phyloP scores from a whole-genome alignment of 2,888 invertebrate species.

The Xanthorhoe spadicearia region DNA sequence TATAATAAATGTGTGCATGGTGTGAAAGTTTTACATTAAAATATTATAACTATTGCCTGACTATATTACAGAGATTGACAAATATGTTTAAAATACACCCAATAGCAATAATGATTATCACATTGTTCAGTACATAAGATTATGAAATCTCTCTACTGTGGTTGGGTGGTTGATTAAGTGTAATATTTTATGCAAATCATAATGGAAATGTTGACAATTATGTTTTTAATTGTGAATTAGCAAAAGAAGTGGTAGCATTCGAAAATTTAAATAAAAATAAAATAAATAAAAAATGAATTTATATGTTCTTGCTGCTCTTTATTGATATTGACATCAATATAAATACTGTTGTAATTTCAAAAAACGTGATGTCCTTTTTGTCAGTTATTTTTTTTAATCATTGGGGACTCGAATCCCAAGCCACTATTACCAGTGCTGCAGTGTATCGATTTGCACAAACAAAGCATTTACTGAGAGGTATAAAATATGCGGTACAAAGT shows the following conservation, averaged over 20 bases:
- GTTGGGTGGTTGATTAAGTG: constrained; percentile 44
- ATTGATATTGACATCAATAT: neutral
- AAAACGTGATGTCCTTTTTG: neutral
- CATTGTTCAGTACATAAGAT: constrained; percentile 2
- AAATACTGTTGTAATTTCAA: neutral
- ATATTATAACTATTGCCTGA: constrained; percentile 46
- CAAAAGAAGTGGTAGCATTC: constrained; percentile 34
- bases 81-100: constrained; percentile 37
- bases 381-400: neutral
- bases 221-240: constrained; percentile 17
- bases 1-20: constrained; percentile 64
- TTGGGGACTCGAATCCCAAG: neutral
- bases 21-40: constrained; percentile 46
- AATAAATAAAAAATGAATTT: too few species aligned
- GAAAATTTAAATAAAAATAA: too few species aligned
- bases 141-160: constrained; percentile 52
- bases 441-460: too few species aligned
- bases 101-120: constrained; percentile 48
- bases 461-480: neutral
- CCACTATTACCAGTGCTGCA: neutral
- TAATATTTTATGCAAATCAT: constrained; percentile 38
- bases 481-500: neutral
- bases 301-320: neutral
- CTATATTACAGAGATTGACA: constrained; percentile 61
- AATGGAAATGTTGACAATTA: constrained; percentile 21